phyloP scores from a whole-genome alignment of 2,888 invertebrate genomes.

The Laspeyria flexula region DNA sequence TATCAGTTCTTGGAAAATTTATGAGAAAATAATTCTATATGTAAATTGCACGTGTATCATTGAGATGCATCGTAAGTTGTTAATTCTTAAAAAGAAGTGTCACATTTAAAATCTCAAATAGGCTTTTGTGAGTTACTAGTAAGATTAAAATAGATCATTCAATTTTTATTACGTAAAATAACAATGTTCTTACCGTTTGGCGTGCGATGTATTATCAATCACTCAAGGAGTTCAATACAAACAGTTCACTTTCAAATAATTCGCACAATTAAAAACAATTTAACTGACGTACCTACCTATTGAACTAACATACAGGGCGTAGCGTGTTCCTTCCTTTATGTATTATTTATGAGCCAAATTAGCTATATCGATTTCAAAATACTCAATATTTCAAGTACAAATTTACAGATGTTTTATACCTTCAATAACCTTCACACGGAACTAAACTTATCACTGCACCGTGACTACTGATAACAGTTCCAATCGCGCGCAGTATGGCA shows the following conservation, averaged over 20 bases:
- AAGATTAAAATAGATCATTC: too few relatives aligned
- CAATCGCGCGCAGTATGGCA: background rate
- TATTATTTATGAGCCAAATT: constrained; percentile 51
- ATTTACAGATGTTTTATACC: constrained; percentile 31
- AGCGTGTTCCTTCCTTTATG: constrained; percentile 56
- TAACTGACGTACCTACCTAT: constrained; percentile 45
- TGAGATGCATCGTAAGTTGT: too few relatives aligned
- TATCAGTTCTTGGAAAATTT: too few relatives aligned
- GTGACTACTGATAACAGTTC: constrained; percentile 38
- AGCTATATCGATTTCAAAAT: constrained; percentile 55
- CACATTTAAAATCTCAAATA: too few relatives aligned
- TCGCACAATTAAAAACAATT: constrained; percentile 49
- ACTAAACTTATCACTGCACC: constrained; percentile 44
- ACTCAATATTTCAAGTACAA: constrained; percentile 20
- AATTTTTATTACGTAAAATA: background rate
- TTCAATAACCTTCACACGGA: constrained; percentile 36
- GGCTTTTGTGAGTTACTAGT: too few relatives aligned
- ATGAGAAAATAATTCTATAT: too few relatives aligned
- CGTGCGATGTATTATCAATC: constrained; percentile 21
- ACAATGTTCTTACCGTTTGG: constrained; percentile 27
- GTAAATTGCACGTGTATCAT: too few relatives aligned
- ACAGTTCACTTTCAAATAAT: constrained; percentile 44
- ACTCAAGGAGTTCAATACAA: constrained; percentile 18
- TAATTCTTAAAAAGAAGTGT: too few relatives aligned
- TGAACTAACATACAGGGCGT: constrained; percentile 48